Base-by-base conservation (phyloP, 2,888 invertebrate species). In the Trachelus troglodyta region DNA sequence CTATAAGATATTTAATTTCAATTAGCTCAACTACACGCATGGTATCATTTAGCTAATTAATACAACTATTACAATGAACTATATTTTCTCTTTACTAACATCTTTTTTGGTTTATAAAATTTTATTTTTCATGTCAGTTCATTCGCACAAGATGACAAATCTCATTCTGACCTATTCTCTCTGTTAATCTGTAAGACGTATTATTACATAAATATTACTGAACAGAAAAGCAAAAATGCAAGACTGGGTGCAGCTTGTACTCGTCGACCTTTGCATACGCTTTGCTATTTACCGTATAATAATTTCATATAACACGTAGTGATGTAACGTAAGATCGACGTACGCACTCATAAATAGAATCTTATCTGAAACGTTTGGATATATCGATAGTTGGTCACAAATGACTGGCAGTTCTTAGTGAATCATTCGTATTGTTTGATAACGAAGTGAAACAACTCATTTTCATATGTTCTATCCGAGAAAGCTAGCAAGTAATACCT, bases 281-380 rank as follows among this genome's bases (percentile, higher is more conserved):
- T 56, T 56, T 23, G 9, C 56, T 56, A 71, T 33, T 71, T 31
- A 71, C 34, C 71, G 30, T 71, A 69, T 69, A 71, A 71, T 34
- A 56, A 56, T 2, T 56, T 56, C 56, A 56, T 71, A 34, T 33
- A 34, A 4, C 12, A 12, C 9, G 9, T 56, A 56, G 56, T 71
- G 31, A 31, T 71, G 71, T 71, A 71, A 33, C 6, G 56, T 56
- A 56, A 71, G 12, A 30, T 34, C 31, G 71, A 71, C 33, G 33
- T 71, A 71, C 34, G 34, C 33, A 71, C 34, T 33, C 31, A 23
- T 31, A 30, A 71, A 34, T 31, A 71, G 12, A 71, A 71, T 71
- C 71, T 71, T 71, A 71, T 71, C 71, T 71, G 12, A 71, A 31
- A 71, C 23, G 71, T 31, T 71, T 71, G 33, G 33, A 71, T 71